Conservation (phyloP, 2,888 invertebrate species). For the Lasius fuliginosus region DNA sequence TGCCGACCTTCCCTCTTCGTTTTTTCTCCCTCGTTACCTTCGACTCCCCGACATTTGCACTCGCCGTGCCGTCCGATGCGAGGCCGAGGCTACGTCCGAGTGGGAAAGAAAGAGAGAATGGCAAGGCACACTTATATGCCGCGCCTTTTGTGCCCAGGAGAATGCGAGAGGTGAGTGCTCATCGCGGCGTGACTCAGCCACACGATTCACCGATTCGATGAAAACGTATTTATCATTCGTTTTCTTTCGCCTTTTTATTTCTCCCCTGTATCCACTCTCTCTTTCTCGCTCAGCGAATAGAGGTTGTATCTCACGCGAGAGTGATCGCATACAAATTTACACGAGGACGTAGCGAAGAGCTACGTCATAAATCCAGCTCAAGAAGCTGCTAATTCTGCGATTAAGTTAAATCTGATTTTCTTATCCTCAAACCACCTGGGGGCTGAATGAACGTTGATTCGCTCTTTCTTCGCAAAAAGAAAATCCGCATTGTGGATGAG, state of each 20-base stretch:
- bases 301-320: slow-evolving; percentile 3
- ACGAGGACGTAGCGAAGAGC: not conserved
- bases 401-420: slow-evolving; percentile 52
- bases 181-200: slow-evolving; percentile 71
- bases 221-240: slow-evolving; percentile 70
- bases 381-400: slow-evolving; percentile 49
- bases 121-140: slow-evolving; percentile 66
- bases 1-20: slow-evolving; percentile 39
- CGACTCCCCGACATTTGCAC: slow-evolving; percentile 75
- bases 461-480: not conserved
- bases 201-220: slow-evolving; percentile 70
- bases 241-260: slow-evolving; percentile 29
- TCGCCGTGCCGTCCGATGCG: slow-evolving; percentile 54
- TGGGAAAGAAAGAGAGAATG: slow-evolving; percentile 52
- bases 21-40: slow-evolving; percentile 71
- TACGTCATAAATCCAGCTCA: slow-evolving; percentile 34
- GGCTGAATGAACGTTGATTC: slow-evolving; percentile 30
- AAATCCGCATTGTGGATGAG: slow-evolving; percentile 25
- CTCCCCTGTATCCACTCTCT: not conserved
- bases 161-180: slow-evolving; percentile 63
- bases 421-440: slow-evolving; percentile 21
- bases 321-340: slow-evolving; percentile 37
- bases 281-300: slow-evolving; percentile 20
- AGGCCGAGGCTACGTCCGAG: slow-evolving; percentile 35
- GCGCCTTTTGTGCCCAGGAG: slow-evolving; percentile 68